Base-by-base conservation (phyloP, 2,797 vertebrate species). In the Melopsittacus undulatus region DNA sequence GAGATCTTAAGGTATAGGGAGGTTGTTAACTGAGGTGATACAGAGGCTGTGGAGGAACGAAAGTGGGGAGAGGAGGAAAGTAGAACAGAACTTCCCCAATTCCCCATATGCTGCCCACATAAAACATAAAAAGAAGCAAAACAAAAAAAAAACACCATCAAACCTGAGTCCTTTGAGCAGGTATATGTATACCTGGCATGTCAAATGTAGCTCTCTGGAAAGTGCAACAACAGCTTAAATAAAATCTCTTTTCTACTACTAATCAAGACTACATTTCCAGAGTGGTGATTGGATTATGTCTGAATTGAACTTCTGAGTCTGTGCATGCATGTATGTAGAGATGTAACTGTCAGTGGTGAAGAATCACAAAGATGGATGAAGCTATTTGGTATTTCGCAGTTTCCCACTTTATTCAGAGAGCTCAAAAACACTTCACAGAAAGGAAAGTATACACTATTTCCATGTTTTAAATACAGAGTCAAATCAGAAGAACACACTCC, bases 1-100 rank as follows among this genome's bases (percentile, higher is more conserved):
- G n/a, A 74, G 26, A 73, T 29, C 10, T 13, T 42, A 3, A 0
- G 0, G 10, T 42, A 38, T 34, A 49, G 7, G 12, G 5, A 73
- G 4, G 15, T 2, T 1, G 7, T 11, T 42, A 49, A 17, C 6
- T 51, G 6, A 9, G 7, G 13, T 24, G 14, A 38, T 26, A 46
- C 2, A 7, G 4, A 9, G 9, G 1, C 11, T 26, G 11, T 2
- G 0, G 17, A 48, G 42, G 14, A 78, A 88, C 80, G 11, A 32
- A 73, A 66, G 15, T 0, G 0, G 2, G 48, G 16, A 76, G 11
- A 66, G n/a, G 13, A 4, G 7, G 13, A 74, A 75, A 63, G 7
- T 43, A 52, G 9, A 5, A 11, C 36, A 61, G 54, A 80, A 77
- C 30, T 36, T 40, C 12, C 15, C 5, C 7, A 54, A 3, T 54